phyloP scores from a whole-genome alignment of 2,797 vertebrate species.

The Lophius americanus region DNA sequence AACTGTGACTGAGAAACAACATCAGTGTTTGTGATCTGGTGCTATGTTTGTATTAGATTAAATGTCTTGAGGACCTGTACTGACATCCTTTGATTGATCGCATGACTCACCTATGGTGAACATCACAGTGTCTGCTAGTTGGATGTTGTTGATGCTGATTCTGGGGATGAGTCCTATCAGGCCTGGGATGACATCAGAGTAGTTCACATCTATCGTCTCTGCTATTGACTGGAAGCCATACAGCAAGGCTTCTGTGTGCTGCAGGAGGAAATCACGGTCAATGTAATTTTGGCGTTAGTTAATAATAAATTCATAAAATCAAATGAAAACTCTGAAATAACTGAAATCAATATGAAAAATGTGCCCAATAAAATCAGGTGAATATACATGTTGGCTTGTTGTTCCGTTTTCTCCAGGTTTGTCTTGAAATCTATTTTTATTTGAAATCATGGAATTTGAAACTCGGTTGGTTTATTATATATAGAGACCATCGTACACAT shows the following conservation, averaged over 20 bases:
- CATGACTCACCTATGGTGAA: constrained; percentile 91
- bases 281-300: no score
- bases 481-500: no score
- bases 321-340: not conserved
- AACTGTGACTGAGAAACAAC: constrained; percentile 4
- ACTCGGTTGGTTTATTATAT: constrained; percentile 2
- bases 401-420: not conserved
- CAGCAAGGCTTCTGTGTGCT: constrained; percentile 96
- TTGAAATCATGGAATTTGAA: not conserved
- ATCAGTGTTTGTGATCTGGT: no score
- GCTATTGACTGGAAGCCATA: constrained; percentile 99
- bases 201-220: constrained; percentile 97
- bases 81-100: not conserved
- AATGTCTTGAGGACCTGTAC: not conserved
- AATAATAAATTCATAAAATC: no score
- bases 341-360: not conserved
- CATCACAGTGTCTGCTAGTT: constrained; percentile 97
- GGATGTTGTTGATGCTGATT: constrained; percentile 97
- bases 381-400: not conserved
- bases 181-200: constrained; percentile 96
- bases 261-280: constrained; percentile 14
- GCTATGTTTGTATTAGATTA: not conserved
- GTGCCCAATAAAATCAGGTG: not conserved
- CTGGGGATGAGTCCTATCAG: constrained; percentile 97
- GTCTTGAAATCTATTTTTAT: not conserved